Evolutionary conservation across 1,140 invertebrate species (phyloP), one percentile per base, ranked within the genome.

Genomic region (Parapsyche elsis): DNA sequence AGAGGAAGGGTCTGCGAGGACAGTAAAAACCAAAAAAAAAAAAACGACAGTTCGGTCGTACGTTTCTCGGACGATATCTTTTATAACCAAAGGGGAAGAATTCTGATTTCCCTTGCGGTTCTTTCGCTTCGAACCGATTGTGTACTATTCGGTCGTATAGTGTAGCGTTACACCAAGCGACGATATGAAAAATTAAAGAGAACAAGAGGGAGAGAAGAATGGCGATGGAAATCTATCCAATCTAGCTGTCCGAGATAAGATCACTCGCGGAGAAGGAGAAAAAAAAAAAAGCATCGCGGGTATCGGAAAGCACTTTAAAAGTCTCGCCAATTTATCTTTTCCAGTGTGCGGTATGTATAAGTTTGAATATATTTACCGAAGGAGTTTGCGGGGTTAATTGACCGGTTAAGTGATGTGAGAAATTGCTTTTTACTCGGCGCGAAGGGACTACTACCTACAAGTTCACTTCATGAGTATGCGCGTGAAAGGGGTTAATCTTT

Each of bases 61-160:
- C 49, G 49, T 53, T 71, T 26, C 49, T 76, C 26, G 21, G 53
- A 64, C 38, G 75, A 61, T 61, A 76, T 76, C 75, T 57, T 76
- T 76, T 64, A 76, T 64, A 76, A 61, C 75, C n/a, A 46, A 19
- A 64, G 23, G 53, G 53, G 26, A 76, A 59, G 53, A 76, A 30
- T 59, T 61, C 73, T 76, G 75, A 76, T 76, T 76, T 76, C 75
- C 75, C 75, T 24, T 76, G 75, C 57, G 75, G 75, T 76, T 44
- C 49, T 64, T 16, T 67, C 64, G 64, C 64, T 26, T 38, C 64
- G 64, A 67, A 67, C 16, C 16, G 64, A 67, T 67, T 67, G 64
- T 45, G 30, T 71, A 26, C 23, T 26, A 26, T 26, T 71, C 70
- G 70, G 26, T 70, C 26, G 67, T 53, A 53, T 53, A 16, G 12